These are phyloP conservation scores for Rhizomys pruinosus DNA, from an alignment of 2,113 vertebrate species.

Conservation along the genomic window DNA sequence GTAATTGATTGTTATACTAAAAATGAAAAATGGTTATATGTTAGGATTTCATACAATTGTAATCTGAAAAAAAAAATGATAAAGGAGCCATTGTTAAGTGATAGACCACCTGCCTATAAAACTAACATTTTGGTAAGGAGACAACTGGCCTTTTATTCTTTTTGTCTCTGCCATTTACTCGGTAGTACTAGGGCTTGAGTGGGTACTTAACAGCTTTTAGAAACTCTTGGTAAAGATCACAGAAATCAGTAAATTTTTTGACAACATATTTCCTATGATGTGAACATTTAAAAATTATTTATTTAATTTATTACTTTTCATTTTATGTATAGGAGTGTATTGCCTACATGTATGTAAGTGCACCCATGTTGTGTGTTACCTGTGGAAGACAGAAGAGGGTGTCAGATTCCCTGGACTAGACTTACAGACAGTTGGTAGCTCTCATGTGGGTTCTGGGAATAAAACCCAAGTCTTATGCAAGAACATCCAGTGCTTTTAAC, in stretches of 20 bases:
- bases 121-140: background rate
- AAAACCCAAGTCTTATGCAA: no score
- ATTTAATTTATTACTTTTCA: no score
- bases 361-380: no score
- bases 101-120: background rate
- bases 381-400: no score
- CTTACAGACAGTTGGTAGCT: no score
- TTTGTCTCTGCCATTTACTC: background rate
- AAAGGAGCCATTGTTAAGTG: background rate
- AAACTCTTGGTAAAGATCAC: background rate
- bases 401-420: no score
- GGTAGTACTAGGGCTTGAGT: background rate
- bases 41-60: background rate
- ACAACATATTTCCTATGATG: no score
- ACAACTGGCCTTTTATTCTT: background rate
- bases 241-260: background rate
- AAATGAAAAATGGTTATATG: background rate
- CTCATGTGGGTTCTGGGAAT: no score
- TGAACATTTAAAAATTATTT: background rate
- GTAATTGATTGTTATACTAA: background rate
- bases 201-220: background rate
- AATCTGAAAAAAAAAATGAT: background rate
- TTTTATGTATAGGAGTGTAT: no score
- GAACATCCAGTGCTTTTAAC: no score
- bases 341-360: no score